A percentile compares a stretch with the other conserved stretches of the same genome.
Evolutionary conservation across 2,888 invertebrate species (phyloP).

Genomic region (Sialis fuliginosa): DNA sequence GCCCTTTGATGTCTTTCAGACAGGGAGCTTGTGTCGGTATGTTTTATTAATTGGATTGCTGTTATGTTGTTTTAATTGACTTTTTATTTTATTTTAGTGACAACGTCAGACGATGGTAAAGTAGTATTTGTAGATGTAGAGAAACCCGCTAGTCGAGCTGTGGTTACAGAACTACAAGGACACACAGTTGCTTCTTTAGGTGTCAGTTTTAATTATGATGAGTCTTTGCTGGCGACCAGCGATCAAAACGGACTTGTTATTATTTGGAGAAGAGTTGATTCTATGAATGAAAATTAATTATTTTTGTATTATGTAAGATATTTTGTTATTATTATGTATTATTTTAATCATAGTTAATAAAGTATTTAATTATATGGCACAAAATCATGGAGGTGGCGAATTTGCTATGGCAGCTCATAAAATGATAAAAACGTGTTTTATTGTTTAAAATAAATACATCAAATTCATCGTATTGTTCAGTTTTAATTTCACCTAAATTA

Average conservation of each 20-base stretch:
- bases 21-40: conserved; percentile 61
- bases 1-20: conserved; percentile 69
- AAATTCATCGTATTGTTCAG: too few relatives aligned
- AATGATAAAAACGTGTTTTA: too few relatives aligned
- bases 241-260: conserved; percentile 66
- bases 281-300: conserved; percentile 6
- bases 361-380: too few relatives aligned
- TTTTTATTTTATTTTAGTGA: conserved; percentile 28
- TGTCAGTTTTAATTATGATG: conserved; percentile 75
- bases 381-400: too few relatives aligned
- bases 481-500: too few relatives aligned
- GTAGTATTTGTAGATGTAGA: conserved; percentile 65
- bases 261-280: conserved; percentile 44
- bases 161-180: conserved; percentile 43
- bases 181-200: conserved; percentile 72
- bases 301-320: not conserved
- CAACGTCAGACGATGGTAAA: conserved; percentile 61
- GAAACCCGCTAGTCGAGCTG: conserved; percentile 31
- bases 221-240: conserved; percentile 68
- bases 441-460: too few relatives aligned
- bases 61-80: not conserved
- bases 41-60: conserved; percentile 8
- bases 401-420: too few relatives aligned
- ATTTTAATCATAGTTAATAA: too few relatives aligned
- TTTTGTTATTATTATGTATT: too few relatives aligned